These are phyloP conservation scores for Mohoua ochrocephala DNA, from an alignment of 2,113 vertebrate species.

Conservation along the genomic window DNA sequence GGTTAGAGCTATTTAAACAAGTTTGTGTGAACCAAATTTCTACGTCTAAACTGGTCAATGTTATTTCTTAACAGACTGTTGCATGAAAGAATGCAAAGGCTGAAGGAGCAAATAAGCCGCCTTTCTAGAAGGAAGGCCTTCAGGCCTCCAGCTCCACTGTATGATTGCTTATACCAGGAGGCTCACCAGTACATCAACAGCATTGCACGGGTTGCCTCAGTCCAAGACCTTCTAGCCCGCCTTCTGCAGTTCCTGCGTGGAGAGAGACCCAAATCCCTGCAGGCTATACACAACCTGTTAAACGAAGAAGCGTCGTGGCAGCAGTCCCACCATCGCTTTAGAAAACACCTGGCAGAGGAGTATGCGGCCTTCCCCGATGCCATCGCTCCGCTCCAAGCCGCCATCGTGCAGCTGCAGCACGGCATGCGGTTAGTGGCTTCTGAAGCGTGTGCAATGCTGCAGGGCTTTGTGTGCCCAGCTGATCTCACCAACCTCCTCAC, in stretches of 20 bases:
- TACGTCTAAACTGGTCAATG: not conserved
- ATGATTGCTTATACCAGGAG: slow-evolving; percentile 86
- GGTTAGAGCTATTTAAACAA: fast-evolving
- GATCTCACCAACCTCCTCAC: slow-evolving; percentile 75
- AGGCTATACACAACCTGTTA: slow-evolving; percentile 78
- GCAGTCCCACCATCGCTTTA: slow-evolving; percentile 87
- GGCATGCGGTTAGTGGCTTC: slow-evolving; percentile 91
- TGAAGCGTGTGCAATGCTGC: slow-evolving; percentile 71
- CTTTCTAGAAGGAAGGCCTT: slow-evolving; percentile 90
- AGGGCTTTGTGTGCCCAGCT: slow-evolving; percentile 43
- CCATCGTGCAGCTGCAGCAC: slow-evolving; percentile 86
- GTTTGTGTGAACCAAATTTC: not conserved
- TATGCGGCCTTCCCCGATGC: slow-evolving; percentile 85
- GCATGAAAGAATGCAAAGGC: slow-evolving; percentile 81
- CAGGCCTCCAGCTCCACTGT: slow-evolving; percentile 78
- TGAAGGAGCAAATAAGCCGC: slow-evolving; percentile 80
- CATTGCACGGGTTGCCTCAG: slow-evolving; percentile 76
- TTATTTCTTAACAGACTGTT: slow-evolving; percentile 75
- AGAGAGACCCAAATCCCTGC: slow-evolving; percentile 71
- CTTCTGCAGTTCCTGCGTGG: slow-evolving; percentile 77
- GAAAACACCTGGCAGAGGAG: slow-evolving; percentile 81
- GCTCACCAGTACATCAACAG: slow-evolving; percentile 87
- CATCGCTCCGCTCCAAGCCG: slow-evolving; percentile 78
- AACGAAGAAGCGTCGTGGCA: slow-evolving; percentile 93
- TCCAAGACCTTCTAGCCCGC: slow-evolving; percentile 84